Evolutionary conservation across 2,113 vertebrate genomes (phyloP).

Genomic region (Psophia crepitans): DNA sequence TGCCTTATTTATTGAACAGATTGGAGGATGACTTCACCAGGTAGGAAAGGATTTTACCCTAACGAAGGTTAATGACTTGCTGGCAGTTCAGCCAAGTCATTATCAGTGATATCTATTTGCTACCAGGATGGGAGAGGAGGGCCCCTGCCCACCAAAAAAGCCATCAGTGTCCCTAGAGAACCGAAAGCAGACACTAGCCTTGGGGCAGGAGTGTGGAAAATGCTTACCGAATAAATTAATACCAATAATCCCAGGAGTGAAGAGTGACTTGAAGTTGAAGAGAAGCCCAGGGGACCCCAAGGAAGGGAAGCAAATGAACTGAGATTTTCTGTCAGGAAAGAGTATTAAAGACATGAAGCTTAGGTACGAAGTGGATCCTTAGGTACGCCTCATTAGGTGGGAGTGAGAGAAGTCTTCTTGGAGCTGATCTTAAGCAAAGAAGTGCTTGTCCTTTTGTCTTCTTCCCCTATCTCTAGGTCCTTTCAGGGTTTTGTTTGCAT

Average conservation of each 20-base stretch:
- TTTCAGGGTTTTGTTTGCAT: neutral
- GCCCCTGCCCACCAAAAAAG: neutral
- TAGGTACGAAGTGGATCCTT: neutral
- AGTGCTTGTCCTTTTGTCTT: neutral
- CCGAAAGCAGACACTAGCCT: conserved; percentile 17
- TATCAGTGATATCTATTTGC: neutral
- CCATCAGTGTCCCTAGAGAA: neutral
- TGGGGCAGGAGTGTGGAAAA: conserved; percentile 8
- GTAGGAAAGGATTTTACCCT: neutral
- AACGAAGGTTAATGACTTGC: conserved; percentile 8
- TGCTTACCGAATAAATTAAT: neutral
- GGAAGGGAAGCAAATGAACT: neutral
- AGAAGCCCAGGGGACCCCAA: neutral
- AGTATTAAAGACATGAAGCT: neutral
- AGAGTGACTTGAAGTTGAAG: neutral
- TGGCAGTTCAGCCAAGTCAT: neutral
- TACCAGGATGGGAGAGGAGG: neutral
- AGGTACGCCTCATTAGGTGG: neutral
- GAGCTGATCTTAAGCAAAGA: neutral
- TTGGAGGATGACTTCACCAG: neutral
- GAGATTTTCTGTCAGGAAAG: neutral
- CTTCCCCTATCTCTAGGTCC: neutral
- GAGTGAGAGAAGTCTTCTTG: neutral
- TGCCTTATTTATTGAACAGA: neutral
- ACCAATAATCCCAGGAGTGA: neutral